phyloP scores from a whole-genome alignment of 1,140 invertebrate genomes.

The Daktulosphaira vitifoliae region DNA sequence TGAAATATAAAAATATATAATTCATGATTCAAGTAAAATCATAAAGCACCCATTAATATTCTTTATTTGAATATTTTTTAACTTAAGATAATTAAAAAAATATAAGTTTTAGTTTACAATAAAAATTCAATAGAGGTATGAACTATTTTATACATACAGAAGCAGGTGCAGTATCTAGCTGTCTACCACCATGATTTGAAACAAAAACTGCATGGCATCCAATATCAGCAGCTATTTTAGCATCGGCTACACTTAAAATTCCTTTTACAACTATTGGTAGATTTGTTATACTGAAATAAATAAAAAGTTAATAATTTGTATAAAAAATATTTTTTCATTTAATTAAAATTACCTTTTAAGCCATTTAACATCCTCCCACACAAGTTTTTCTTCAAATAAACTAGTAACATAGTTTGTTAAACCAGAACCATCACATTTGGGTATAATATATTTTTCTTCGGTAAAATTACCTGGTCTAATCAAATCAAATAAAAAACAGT shows the following conservation, averaged over 20 bases:
- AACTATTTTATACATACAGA: conserved; percentile 54
- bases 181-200: conserved; percentile 85
- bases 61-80: no score
- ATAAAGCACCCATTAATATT: no score
- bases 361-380: conserved; percentile 80
- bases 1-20: no score
- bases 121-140: no score
- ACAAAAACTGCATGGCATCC: conserved; percentile 73
- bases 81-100: no score
- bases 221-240: conserved; percentile 59
- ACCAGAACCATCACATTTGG: conserved; percentile 50
- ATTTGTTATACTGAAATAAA: conserved; percentile 55
- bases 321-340: not conserved
- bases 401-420: conserved; percentile 64
- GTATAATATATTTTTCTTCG: conserved; percentile 50
- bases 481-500: not conserved
- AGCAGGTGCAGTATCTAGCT: conserved; percentile 75
- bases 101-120: no score
- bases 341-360: conserved; percentile 54
- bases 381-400: conserved; percentile 67
- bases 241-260: conserved; percentile 79
- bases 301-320: no score
- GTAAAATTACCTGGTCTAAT: conserved; percentile 66
- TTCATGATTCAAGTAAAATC: no score
- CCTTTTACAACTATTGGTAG: conserved; percentile 86